These are phyloP conservation scores for Threskiornis aethiopicus DNA, from an alignment of 2,797 vertebrate genomes.

Conservation along the genomic window DNA sequence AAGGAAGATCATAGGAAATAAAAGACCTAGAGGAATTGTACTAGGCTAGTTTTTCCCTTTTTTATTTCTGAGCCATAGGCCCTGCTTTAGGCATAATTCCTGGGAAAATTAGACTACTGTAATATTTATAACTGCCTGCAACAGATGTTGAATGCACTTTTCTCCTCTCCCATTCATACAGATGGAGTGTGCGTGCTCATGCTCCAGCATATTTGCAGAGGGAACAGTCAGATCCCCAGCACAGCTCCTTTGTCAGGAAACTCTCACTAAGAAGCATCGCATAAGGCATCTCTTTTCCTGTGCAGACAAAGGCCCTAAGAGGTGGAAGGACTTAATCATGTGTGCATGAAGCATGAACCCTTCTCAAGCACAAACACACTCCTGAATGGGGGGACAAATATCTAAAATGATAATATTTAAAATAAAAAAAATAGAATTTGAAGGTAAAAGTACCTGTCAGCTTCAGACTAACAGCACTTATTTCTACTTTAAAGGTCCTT, in stretches of 20 bases:
- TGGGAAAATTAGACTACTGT: background rate
- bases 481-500: background rate
- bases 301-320: background rate
- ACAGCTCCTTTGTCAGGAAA: background rate
- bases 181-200: background rate
- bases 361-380: background rate
- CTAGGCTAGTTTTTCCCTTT: background rate
- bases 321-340: background rate
- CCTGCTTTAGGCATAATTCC: slow-evolving; percentile 17
- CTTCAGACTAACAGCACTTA: background rate
- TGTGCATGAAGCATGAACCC: background rate
- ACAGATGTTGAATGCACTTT: slow-evolving; percentile 18
- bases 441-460: background rate
- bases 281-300: background rate
- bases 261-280: background rate
- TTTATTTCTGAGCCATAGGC: background rate
- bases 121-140: background rate
- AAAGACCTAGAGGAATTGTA: background rate
- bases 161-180: background rate
- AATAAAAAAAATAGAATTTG: background rate
- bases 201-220: background rate
- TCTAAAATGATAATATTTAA: background rate
- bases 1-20: background rate
- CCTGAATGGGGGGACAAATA: background rate
- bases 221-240: background rate